Evolutionary conservation across 1,140 invertebrate genomes (phyloP), one percentile per base, ranked within the genome.

Genomic region (Euura lappo): DNA sequence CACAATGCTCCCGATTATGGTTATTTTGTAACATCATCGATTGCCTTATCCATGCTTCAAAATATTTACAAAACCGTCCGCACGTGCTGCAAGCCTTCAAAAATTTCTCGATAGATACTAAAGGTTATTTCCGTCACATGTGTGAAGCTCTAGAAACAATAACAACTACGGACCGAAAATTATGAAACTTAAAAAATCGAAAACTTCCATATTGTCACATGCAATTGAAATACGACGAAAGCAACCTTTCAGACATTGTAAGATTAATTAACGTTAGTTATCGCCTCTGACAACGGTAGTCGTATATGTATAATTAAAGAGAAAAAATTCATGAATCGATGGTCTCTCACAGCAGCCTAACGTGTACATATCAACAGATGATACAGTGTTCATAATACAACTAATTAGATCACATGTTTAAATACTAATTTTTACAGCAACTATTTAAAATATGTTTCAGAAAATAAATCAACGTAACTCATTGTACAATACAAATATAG

Each of bases 361-460:
- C 8, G 42, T 68, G 8, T 3, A 10, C 8, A 10, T 11, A 68
- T 13, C 11, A 42, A 68, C 13, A 42, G 42, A 68, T 68, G 8
- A 68, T 68, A 68, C 44, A 28, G 28, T 68, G 4, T 5, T 45
- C 10, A 10, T 46, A 76, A 73, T 73, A 74, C 74, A 78, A 75
- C 76, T 71, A 83, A 81, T 78, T 81, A 80, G 80, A 85, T 84
- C 83, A 84, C 81, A 85, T 85, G 81, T 80, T 80, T 76, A 79
- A 84, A 85, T 84, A 80, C 80, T 81, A 82, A 75, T 77, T 78
- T 47, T 84, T 83, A 80, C 69, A 80, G 78, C 76, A 72, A 79
- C 71, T 79, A n/a, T n/a, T n/a, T 79, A 80, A 77, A 72, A 60
- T 60, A 60, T 60, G 28, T 28, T 28, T 79, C 11, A 70, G 11